Conservation (phyloP, 2,888 invertebrate species). For the Pycnomerus fuliginosus region DNA sequence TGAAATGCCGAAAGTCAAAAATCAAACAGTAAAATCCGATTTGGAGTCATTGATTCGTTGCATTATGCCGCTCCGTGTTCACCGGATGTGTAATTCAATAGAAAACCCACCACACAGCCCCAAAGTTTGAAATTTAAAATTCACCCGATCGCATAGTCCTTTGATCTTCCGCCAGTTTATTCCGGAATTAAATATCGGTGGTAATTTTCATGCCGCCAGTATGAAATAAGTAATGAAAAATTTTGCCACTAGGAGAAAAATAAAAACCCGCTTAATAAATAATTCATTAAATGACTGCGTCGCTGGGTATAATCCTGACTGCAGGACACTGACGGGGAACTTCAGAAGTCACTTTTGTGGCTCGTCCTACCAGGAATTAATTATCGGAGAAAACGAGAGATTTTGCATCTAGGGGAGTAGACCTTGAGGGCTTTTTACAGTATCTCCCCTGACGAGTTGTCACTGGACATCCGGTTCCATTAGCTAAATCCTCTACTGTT, state of each 20-base stretch:
- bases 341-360: constrained; percentile 18
- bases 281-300: constrained; percentile 20
- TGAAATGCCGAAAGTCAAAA: constrained; percentile 37
- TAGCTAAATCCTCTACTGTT: constrained; percentile 7
- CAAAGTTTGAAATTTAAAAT: constrained; percentile 37
- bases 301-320: constrained; percentile 19
- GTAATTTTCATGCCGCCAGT: too few species aligned
- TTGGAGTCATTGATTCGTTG: constrained; percentile 27
- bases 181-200: too few species aligned
- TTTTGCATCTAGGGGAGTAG: constrained; percentile 28
- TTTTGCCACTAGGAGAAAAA: too few species aligned
- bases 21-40: constrained; percentile 42
- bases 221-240: too few species aligned
- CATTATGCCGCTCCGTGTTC: constrained; percentile 28
- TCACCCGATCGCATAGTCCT: constrained; percentile 37
- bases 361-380: constrained; percentile 32
- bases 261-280: constrained; percentile 14
- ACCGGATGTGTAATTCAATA: constrained; percentile 39
- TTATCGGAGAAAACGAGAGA: constrained; percentile 33
- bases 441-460: too few species aligned
- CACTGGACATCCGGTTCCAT: too few species aligned
- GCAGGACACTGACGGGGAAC: constrained; percentile 19
- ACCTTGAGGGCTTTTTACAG: too few species aligned
- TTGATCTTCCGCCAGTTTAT: constrained; percentile 17
- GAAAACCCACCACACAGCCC: constrained; percentile 25